Evolutionary conservation across 2,888 invertebrate genomes (phyloP).

Genomic region (Drosophila atripex): DNA sequence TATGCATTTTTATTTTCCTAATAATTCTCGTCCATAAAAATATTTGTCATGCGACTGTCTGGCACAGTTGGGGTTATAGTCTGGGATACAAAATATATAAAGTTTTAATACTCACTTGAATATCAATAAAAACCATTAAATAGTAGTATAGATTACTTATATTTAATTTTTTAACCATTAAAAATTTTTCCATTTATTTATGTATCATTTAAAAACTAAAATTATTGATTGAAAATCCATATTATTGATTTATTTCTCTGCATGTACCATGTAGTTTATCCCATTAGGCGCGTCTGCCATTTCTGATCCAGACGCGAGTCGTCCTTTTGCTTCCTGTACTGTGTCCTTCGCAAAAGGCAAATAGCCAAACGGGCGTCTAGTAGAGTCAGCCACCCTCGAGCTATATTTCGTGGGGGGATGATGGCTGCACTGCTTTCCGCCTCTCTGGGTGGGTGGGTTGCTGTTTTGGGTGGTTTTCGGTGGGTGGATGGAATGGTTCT

Average conservation of each 20-base stretch:
- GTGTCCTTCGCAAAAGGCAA: slow-evolving; percentile 48
- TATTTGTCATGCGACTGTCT: slow-evolving; percentile 27
- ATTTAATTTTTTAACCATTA: neutral
- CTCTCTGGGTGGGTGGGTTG: slow-evolving; percentile 10
- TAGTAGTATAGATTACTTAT: too few species aligned
- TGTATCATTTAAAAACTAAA: neutral
- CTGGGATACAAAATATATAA: too few species aligned
- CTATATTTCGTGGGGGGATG: slow-evolving; percentile 7
- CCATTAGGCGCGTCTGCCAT: slow-evolving; percentile 65
- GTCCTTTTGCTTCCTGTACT: slow-evolving; percentile 11
- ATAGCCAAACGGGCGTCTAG: slow-evolving; percentile 50
- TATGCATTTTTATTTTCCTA: slow-evolving; percentile 24
- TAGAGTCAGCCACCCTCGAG: slow-evolving; percentile 51
- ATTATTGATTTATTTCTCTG: neutral
- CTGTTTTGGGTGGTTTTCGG: slow-evolving; percentile 6
- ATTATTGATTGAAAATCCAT: neutral
- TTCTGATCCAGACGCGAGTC: slow-evolving; percentile 59
- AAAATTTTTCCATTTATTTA: too few species aligned
- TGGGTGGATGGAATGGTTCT: slow-evolving; percentile 11
- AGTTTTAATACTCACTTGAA: too few species aligned
- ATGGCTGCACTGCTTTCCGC: slow-evolving; percentile 8
- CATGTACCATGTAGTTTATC: slow-evolving; percentile 57
- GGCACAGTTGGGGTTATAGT: too few species aligned
- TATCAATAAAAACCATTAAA: too few species aligned
- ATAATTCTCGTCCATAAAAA: slow-evolving; percentile 3